Percentiles rank a stretch among this genome's conserved stretches.
phyloP scores from a whole-genome alignment of 2,113 vertebrate species.

The Petroica traversi region DNA sequence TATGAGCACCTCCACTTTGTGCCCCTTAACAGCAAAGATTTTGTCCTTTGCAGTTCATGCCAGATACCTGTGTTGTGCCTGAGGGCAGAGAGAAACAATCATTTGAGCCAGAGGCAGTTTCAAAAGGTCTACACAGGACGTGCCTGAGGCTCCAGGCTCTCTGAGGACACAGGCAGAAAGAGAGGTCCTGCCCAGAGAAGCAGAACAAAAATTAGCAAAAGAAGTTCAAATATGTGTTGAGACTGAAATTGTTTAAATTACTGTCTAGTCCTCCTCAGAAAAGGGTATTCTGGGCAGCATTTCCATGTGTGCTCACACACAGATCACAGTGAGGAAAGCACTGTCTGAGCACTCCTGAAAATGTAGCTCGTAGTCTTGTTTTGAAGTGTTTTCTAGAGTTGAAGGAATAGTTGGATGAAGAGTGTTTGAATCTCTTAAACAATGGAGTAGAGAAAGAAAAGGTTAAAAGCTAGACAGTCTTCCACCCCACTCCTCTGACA shows the following conservation, averaged over 20 bases:
- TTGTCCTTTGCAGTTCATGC: not conserved
- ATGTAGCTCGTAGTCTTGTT: not conserved
- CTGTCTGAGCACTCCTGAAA: not conserved
- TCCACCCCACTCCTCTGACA: not conserved
- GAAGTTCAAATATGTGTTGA: not conserved
- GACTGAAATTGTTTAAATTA: not conserved
- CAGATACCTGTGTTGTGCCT: not conserved
- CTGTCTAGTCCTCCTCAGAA: not conserved
- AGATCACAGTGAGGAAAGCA: not conserved
- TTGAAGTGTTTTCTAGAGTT: conserved; percentile 4
- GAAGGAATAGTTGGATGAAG: not conserved
- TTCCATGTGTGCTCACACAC: not conserved
- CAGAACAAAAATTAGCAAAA: not conserved
- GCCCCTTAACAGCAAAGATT: not conserved
- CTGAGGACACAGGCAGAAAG: not conserved
- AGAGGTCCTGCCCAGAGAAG: not conserved
- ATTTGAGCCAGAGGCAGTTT: not conserved
- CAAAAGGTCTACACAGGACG: not conserved
- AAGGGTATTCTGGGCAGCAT: not conserved
- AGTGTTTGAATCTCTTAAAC: not conserved
- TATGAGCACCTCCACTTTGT: not conserved
- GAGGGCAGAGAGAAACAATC: not conserved
- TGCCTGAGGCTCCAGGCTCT: not conserved
- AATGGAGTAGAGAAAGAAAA: not conserved
- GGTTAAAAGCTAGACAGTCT: not conserved